phyloP scores from a whole-genome alignment of 64 coral and sea anemone species.

The Stylophora pistillata region DNA sequence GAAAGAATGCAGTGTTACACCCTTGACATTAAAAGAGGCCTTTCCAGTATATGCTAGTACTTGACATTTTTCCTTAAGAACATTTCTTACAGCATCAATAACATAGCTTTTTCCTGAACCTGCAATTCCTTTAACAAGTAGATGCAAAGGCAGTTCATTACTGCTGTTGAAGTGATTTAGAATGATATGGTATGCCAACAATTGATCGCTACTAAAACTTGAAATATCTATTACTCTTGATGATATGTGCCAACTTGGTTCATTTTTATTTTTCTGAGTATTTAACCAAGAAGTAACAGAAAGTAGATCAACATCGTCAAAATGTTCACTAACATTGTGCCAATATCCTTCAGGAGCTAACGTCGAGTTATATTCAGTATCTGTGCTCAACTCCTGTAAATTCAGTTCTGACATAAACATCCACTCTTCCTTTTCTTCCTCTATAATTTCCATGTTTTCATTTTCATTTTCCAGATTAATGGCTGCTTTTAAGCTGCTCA shows the following conservation, averaged over 20 bases:
- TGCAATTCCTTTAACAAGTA: no score
- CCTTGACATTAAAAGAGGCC: constrained; percentile 56
- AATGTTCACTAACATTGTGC: constrained; percentile 43
- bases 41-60: constrained; percentile 50
- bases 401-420: constrained; percentile 80
- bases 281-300: constrained; percentile 49
- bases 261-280: constrained; percentile 43
- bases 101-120: no score
- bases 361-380: constrained; percentile 38
- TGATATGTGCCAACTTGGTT: constrained; percentile 48
- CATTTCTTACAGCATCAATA: background rate
- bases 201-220: constrained; percentile 58
- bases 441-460: constrained; percentile 51
- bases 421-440: constrained; percentile 77
- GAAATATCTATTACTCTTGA: constrained; percentile 69
- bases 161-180: constrained; percentile 23
- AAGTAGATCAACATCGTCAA: constrained; percentile 55
- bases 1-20: constrained; percentile 45
- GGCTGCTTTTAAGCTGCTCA: constrained; percentile 55
- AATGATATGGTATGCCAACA: constrained; percentile 51
- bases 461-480: constrained; percentile 61
- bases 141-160: no score
- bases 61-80: constrained; percentile 16
- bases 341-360: constrained; percentile 79
- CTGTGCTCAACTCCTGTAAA: constrained; percentile 49